A percentile compares a stretch with the other conserved stretches of the same genome.
Evolutionary conservation across 2,888 invertebrate species (phyloP).

Genomic region (Bombylius discolor): DNA sequence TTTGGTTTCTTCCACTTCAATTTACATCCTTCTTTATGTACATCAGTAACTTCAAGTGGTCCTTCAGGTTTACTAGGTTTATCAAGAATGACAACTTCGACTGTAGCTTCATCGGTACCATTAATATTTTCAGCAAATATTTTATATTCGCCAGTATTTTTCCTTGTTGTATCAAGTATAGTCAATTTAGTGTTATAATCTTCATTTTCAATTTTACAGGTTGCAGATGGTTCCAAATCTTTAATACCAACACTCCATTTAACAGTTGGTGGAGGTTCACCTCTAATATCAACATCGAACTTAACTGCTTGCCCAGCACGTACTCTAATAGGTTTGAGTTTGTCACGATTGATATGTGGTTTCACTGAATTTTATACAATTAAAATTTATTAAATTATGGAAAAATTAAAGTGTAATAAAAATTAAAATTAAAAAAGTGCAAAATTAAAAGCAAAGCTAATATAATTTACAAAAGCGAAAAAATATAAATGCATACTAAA

Average conservation of each 20-base stretch:
- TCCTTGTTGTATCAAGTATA: constrained; percentile 66
- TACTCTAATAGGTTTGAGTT: constrained; percentile 74
- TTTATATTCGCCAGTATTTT: constrained; percentile 80
- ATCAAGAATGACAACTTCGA: constrained; percentile 79
- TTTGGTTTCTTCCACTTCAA: constrained; percentile 90
- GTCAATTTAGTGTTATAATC: constrained; percentile 83
- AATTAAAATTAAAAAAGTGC: not conserved
- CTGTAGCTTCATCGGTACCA: constrained; percentile 85
- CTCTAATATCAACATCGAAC: constrained; percentile 87
- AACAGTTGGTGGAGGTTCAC: constrained; percentile 89
- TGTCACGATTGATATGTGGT: constrained; percentile 89
- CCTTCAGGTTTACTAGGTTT: constrained; percentile 50
- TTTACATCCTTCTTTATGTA: constrained; percentile 88
- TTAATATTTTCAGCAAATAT: constrained; percentile 86
- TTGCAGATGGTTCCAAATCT: constrained; percentile 52
- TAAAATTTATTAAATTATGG: not conserved
- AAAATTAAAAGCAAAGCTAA: not conserved
- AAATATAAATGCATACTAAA: constrained; percentile 2
- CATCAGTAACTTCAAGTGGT: constrained; percentile 78
- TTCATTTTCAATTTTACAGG: constrained; percentile 71
- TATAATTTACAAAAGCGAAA: not conserved
- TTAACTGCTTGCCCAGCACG: constrained; percentile 83
- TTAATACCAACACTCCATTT: constrained; percentile 51
- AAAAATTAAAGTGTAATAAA: not conserved
- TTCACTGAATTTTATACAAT: constrained; percentile 51